phyloP scores from a whole-genome alignment of 2,888 invertebrate species.

The Crepidodera aurea region DNA sequence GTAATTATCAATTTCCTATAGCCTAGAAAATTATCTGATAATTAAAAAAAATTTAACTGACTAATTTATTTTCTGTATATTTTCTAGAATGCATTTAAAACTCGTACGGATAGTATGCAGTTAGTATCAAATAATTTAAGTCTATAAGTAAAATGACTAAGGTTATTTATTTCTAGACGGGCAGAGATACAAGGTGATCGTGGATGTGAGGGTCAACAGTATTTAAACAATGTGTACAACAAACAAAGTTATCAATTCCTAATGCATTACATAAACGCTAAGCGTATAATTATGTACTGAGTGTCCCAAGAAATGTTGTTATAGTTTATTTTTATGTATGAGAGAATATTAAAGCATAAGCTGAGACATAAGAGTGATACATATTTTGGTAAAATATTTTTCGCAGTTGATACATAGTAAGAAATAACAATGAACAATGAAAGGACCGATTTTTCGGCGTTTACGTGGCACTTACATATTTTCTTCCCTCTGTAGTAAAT shows the following conservation, averaged over 20 bases:
- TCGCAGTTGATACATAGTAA: too few species aligned
- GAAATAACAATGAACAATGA: too few species aligned
- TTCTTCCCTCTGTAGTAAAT: too few species aligned
- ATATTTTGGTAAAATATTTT: too few species aligned
- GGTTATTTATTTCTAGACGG: constrained; percentile 9
- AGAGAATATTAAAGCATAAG: too few species aligned
- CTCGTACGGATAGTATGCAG: not conserved
- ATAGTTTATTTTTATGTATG: too few species aligned
- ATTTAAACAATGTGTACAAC: constrained; percentile 13
- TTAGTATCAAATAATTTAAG: not conserved
- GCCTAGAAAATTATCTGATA: too few species aligned
- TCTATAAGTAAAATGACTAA: not conserved
- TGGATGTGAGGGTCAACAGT: constrained; percentile 12
- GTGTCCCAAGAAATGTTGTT: not conserved
- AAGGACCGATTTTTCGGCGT: too few species aligned
- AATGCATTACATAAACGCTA: not conserved
- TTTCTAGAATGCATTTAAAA: not conserved
- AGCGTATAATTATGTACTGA: not conserved
- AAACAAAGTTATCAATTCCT: constrained; percentile 11
- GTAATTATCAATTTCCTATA: too few species aligned
- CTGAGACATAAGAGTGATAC: too few species aligned
- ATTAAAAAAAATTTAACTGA: too few species aligned
- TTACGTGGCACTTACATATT: too few species aligned
- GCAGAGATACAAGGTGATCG: constrained; percentile 9
- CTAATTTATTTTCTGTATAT: not conserved